Evolutionary conservation across 2,888 invertebrate genomes (phyloP), one percentile per base, ranked within the genome.

Genomic region (Rhaphigaster nebulosa): DNA sequence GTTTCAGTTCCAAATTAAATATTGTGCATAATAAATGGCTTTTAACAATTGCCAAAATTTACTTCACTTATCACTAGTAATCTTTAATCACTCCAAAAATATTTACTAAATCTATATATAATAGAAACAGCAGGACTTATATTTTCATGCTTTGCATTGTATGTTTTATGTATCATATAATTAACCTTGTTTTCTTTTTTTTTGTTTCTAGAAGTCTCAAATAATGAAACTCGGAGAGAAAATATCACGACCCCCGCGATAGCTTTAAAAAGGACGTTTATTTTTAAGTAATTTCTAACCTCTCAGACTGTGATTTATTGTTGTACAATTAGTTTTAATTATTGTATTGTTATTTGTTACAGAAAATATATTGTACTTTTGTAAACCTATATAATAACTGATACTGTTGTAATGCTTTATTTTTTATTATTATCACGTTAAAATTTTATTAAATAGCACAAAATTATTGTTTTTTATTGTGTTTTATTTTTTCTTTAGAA

Each of bases 161-260:
- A 54, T 23, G 23, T n/a, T 60, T 34, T 34, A 12, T 70, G 6
- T 34, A 18, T 34, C 10, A 13, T 70, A 13, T 29, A 70, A 70
- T 12, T 70, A 34, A 56, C 23, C 3, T 70, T 76, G 5, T 89
- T 45, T 87, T 52, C 50, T 90, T 89, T 80, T 91, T 76, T 91
- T 92, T 87, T 91, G 84, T 91, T n/a, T 92, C 8, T 92, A 93
- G 93, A 93, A 93, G 92, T 92, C 92, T 38, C 92, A 92, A 88
- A 90, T 93, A 54, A 91, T 92, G 90, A 92, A 91, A 90, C 90
- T 92, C 0, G 91, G 91, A 76, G 91, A 91, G 60, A 91, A 91
- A 91, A 90, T 92, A 70, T 87, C 91, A 26, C 87, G 90, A 87
- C 18, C 34, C 23, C 90, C 90, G 4, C 90, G 90, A 80, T 90